Evolutionary conservation across 2,113 vertebrate genomes (phyloP).

Genomic region (Aepyceros melampus): DNA sequence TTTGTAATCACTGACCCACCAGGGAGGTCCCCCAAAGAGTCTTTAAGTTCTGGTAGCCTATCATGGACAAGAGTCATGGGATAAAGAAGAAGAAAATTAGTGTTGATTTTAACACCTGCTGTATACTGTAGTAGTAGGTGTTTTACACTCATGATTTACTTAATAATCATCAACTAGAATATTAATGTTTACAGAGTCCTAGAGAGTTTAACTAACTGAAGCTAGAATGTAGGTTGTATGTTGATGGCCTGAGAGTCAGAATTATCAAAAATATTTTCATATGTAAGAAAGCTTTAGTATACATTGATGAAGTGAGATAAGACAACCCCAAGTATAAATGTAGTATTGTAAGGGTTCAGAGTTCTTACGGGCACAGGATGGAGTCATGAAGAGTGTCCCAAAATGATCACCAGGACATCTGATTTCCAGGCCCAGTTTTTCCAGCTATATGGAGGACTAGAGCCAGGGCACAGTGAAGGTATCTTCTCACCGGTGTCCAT

Average conservation of each 20-base stretch:
- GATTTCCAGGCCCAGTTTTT: neutral
- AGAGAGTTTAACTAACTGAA: neutral
- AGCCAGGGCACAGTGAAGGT: neutral
- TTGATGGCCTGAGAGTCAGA: neutral
- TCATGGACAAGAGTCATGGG: neutral
- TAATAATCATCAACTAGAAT: neutral
- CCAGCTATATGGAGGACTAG: fast-evolving
- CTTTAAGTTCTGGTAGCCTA: neutral
- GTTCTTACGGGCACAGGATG: neutral
- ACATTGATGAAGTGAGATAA: neutral
- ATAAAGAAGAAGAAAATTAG: neutral
- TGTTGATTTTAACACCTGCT: neutral
- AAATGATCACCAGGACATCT: neutral
- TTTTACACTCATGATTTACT: neutral
- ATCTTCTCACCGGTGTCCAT: fast-evolving
- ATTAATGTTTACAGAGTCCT: neutral
- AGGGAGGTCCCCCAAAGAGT: neutral
- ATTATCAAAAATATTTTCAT: neutral
- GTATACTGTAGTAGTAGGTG: fast-evolving
- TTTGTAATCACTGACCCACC: neutral
- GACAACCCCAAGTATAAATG: neutral
- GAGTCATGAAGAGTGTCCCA: neutral
- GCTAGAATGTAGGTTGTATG: neutral
- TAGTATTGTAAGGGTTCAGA: neutral
- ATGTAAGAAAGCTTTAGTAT: neutral